A percentile compares a stretch with the other conserved stretches of the same genome.
Conservation (phyloP, 2,113 vertebrate species). For the Ia io region DNA sequence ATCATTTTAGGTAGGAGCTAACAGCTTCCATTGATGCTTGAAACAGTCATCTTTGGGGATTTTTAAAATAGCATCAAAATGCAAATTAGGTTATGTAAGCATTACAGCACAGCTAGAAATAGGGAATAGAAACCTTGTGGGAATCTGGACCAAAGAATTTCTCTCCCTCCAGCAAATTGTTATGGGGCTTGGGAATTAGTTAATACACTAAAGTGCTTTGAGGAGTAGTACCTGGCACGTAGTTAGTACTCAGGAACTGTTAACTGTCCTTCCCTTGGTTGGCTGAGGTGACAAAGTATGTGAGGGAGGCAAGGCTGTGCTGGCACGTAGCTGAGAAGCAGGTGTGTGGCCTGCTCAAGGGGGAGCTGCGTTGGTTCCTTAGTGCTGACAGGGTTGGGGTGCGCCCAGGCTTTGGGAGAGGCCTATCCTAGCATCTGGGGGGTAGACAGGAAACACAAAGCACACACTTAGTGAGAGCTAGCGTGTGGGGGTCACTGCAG, state of each 20-base stretch:
- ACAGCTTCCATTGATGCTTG: slow-evolving; percentile 66
- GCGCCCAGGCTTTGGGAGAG: background rate
- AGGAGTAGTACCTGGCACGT: background rate
- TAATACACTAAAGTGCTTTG: background rate
- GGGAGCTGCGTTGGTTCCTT: background rate
- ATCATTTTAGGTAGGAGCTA: slow-evolving; percentile 48
- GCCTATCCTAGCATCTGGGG: background rate
- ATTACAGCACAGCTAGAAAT: slow-evolving; percentile 58
- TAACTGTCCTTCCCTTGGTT: background rate
- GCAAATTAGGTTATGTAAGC: slow-evolving; percentile 67
- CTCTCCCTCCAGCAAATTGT: slow-evolving; percentile 6
- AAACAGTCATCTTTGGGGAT: slow-evolving; percentile 58
- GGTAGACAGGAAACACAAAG: background rate
- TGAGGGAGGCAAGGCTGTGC: background rate
- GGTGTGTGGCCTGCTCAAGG: background rate
- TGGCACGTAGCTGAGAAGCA: background rate
- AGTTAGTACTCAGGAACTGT: background rate
- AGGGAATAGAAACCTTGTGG: slow-evolving; percentile 37
- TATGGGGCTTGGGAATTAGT: background rate
- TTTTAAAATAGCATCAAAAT: slow-evolving; percentile 54
- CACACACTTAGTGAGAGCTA: background rate
- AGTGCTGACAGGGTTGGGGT: background rate
- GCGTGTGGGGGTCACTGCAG: background rate
- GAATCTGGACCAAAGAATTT: slow-evolving; percentile 32
- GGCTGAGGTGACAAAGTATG: background rate